Percentiles rank a stretch among this genome's conserved stretches.
Evolutionary conservation across 2,888 invertebrate genomes (phyloP).

Genomic region (Trichogramma dendrolimi): DNA sequence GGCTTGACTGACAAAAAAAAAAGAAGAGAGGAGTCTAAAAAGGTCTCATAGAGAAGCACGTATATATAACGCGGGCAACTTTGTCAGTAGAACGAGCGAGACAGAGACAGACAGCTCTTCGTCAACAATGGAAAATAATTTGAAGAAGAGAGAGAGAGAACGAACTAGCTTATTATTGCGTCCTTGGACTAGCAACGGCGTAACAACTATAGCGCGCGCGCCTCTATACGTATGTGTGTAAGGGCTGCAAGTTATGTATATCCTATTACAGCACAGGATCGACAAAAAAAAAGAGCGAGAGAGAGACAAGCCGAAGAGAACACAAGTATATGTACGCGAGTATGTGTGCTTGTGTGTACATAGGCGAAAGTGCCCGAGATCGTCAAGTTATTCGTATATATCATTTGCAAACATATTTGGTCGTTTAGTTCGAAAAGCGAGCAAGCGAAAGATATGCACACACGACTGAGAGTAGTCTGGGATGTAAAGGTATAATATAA

Average conservation of each 20-base stretch:
- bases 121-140: constrained; percentile 6
- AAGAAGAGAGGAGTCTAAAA: too few relatives aligned
- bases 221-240: constrained; percentile 30
- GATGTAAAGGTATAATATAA: too few relatives aligned
- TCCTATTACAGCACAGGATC: neutral
- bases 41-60: too few relatives aligned
- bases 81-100: constrained; percentile 14
- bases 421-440: constrained; percentile 30
- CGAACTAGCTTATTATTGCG: neutral
- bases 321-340: constrained; percentile 42
- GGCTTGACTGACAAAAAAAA: too few relatives aligned
- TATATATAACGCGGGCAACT: constrained; percentile 1
- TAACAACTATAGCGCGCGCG: constrained; percentile 1
- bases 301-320: neutral
- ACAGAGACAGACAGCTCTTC: constrained; percentile 9
- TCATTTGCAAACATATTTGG: constrained; percentile 48
- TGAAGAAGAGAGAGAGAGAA: constrained; percentile 12
- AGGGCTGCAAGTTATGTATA: neutral
- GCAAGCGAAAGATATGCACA: constrained; percentile 5
- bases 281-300: constrained; percentile 22
- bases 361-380: constrained; percentile 29
- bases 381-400: constrained; percentile 40
- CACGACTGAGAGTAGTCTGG: constrained; percentile 15
- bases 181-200: neutral
- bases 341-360: constrained; percentile 34